Base-by-base conservation (phyloP, 2,888 invertebrate genomes). In the Desoria tigrina region DNA sequence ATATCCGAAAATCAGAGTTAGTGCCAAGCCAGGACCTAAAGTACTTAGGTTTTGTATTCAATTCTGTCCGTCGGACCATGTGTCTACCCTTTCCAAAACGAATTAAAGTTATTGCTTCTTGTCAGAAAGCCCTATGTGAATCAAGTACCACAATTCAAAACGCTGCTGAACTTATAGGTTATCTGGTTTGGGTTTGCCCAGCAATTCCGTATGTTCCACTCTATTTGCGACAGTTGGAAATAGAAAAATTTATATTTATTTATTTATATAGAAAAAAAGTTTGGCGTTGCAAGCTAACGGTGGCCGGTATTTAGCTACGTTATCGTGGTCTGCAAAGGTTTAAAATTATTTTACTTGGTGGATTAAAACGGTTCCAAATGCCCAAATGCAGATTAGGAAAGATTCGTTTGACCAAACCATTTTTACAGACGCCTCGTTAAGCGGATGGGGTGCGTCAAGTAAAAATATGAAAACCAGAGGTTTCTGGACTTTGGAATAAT, bases 381-480 rank as follows among this genome's bases (percentile, higher is more conserved):
- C 54, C 6, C 14, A 14, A 4, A 18, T 16, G 14, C 16, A 7
- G 45, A 65, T 68, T 21, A 54, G 60, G n/a, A n/a, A 16, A 6
- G 63, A 63, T 23, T 18, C 14, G 11, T 69, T 26, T 59, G 61
- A 58, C 14, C 7, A 37, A 18, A 57, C 24, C 1, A 49, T 69
- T 24, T 37, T 9, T 11, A 64, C 64, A 1, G 69, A 69, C 24
- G 63, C 69, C 2, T 66, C 63, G 7, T 11, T 37, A 1, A 39
- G 66, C 3, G 69, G 69, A 1, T 69, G 61, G 61, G 69, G 66
- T 27, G 59, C 61, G n/a, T 3, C 9, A 11, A 39, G 54, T 28
- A 14, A 51, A 1, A 16, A 3, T 11, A 7, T 16, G 1, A 21
- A 14, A 7, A 55, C 57, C 0, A 14, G 37, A 14, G 69, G 69